These are phyloP conservation scores for Rhombomys opimus DNA, from an alignment of 2,113 vertebrate genomes.

Conservation along the genomic window DNA sequence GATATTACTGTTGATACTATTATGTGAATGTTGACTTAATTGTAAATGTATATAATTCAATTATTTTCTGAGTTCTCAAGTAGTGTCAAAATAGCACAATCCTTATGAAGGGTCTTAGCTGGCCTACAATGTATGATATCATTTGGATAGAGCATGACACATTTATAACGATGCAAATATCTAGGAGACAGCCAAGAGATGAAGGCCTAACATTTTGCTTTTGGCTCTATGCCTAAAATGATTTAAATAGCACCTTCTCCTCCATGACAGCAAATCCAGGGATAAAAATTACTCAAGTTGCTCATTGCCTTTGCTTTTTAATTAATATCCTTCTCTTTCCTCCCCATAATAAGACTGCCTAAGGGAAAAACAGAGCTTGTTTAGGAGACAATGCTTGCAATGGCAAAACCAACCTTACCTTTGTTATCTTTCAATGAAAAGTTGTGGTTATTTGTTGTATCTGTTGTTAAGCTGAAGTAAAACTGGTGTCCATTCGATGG, in stretches of 20 bases:
- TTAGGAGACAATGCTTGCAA: neutral
- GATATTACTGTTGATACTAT: constrained; percentile 17
- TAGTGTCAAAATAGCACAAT: constrained; percentile 50
- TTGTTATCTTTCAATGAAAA: constrained; percentile 97
- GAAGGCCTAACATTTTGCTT: constrained; percentile 24
- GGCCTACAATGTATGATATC: constrained; percentile 35
- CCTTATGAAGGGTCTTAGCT: constrained; percentile 50
- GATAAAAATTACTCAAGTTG: constrained; percentile 77
- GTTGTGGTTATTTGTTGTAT: constrained; percentile 93
- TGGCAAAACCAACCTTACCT: constrained; percentile 85
- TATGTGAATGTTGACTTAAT: neutral
- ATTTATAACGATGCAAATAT: constrained; percentile 52
- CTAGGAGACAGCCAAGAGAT: neutral
- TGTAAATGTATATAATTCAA: neutral
- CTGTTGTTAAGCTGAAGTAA: constrained; percentile 92
- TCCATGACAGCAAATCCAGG: constrained; percentile 79
- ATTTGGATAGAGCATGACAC: constrained; percentile 60
- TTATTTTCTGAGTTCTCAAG: constrained; percentile 47
- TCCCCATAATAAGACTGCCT: constrained; percentile 55
- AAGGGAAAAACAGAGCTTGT: neutral
- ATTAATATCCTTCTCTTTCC: constrained; percentile 70
- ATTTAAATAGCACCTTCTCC: constrained; percentile 79
- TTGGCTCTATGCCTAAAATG: constrained; percentile 73
- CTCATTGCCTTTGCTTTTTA: constrained; percentile 61
- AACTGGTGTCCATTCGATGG: constrained; percentile 95